Percentiles rank a stretch among this genome's conserved stretches.
These are phyloP conservation scores for Callitettix versicolor DNA, from an alignment of 1,140 invertebrate species.

Conservation along the genomic window DNA sequence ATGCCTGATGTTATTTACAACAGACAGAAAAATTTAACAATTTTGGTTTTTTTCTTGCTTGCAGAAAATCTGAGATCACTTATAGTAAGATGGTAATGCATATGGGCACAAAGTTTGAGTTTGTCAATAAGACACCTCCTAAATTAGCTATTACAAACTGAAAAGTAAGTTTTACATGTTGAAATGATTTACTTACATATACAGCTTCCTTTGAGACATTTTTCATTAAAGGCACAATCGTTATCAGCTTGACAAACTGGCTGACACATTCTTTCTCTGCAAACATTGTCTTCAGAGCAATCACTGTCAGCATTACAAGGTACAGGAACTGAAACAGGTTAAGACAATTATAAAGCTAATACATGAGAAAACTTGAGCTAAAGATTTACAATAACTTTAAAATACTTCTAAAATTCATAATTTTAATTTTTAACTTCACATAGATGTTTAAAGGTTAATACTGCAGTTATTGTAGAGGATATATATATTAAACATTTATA, in stretches of 20 bases:
- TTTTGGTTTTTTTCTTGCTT: constrained; percentile 13
- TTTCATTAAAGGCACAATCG: constrained; percentile 82
- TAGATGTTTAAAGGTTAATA: too few species aligned
- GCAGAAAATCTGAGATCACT: too few species aligned
- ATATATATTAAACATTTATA: too few species aligned
- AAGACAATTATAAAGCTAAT: too few species aligned
- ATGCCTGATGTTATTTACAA: too few species aligned
- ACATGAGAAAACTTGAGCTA: not conserved
- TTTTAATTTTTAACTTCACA: too few species aligned
- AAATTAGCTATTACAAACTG: constrained; percentile 2
- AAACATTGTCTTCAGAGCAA: constrained; percentile 55
- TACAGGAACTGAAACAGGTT: constrained; percentile 61
- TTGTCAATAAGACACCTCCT: too few species aligned
- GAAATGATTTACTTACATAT: constrained; percentile 68
- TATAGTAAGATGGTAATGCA: too few species aligned
- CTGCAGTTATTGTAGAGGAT: too few species aligned
- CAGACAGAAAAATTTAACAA: constrained; percentile 14
- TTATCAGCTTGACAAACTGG: constrained; percentile 63
- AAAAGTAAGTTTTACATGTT: not conserved
- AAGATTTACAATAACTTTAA: too few species aligned
- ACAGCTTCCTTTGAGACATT: constrained; percentile 70
- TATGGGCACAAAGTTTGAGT: too few species aligned
- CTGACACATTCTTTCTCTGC: constrained; percentile 66
- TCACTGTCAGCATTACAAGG: constrained; percentile 58
- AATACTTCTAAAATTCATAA: constrained; percentile 15